Base-by-base conservation (phyloP, 2,888 invertebrate genomes). In the Rambutsinella grinnellia region DNA sequence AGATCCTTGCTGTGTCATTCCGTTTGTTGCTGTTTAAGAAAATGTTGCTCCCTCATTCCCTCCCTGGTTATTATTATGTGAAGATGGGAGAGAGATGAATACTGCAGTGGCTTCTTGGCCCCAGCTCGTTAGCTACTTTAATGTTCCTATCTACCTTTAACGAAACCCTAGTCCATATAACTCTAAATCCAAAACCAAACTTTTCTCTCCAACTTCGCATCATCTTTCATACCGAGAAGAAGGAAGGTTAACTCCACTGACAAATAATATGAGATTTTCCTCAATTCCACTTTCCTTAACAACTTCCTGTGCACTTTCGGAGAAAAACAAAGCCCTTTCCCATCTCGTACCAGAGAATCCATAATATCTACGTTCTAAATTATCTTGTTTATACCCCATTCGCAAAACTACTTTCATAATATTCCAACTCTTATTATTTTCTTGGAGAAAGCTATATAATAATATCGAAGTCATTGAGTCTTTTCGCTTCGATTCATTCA, bases 371-470 rank as follows among this genome's bases (percentile, higher is more conserved):
- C 51, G 21, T 21, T 2, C 51, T 2, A 21, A 51, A n/a, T 49
- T 54, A 5, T 23, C 21, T 28, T 6, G 13, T 26, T 57, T n/a
- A 27, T 57, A 10, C 27, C 23, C 3, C n/a, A 8, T 17, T 57
- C 57, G 26, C 28, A 27, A 27, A 57, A 57, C 26, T 19, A 10
- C 27, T 2, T 17, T 21, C 57, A 57, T 57, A 27, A 17, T 27
- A 26, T 57, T 57, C 28, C 24, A n/a, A n/a, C n/a, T n/a, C n/a
- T n/a, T n/a, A n/a, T n/a, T 23, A 54, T 46, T n/a, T 27, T 57
- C 5, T 27, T n/a, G 46, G 60, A 46, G 24, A 17, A 57, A 56
- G 28, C 46, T 53, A 67, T 58, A 67, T 67, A 67, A 57, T 57
- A 47, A 67, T 67, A 47, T 53, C 27, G 61, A 46, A 17, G 26